Percentiles rank a stretch among this genome's conserved stretches.
These are phyloP conservation scores for Dasypolia templi DNA, from an alignment of 2,888 invertebrate species.

Conservation along the genomic window DNA sequence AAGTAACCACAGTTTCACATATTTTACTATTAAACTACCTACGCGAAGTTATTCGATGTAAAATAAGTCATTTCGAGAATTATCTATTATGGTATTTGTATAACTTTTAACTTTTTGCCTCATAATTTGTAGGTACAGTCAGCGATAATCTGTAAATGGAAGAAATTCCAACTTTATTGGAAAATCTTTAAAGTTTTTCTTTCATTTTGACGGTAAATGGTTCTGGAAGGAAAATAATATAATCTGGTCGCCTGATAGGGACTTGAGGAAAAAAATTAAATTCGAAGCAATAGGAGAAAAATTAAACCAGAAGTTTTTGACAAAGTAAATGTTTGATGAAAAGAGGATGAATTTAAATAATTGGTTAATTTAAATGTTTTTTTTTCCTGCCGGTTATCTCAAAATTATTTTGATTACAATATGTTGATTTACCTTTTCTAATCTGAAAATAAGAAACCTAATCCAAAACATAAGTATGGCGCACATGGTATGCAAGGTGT, in stretches of 20 bases:
- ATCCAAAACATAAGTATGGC: too few species aligned
- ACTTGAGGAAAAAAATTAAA: conserved; percentile 5
- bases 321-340: background rate
- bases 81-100: conserved; percentile 32
- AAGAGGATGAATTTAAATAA: background rate
- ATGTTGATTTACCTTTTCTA: background rate
- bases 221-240: background rate
- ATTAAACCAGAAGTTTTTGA: background rate
- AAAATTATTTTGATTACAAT: background rate
- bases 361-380: conserved; percentile 1
- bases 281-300: background rate
- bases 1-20: conserved; percentile 41
- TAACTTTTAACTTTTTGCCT: conserved; percentile 13
- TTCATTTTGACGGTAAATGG: conserved; percentile 9
- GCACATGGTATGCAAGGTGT: too few species aligned
- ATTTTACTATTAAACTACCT: conserved; percentile 50
- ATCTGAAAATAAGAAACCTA: too few species aligned
- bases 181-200: conserved; percentile 15
- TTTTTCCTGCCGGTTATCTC: background rate
- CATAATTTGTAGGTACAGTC: background rate
- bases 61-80: conserved; percentile 37
- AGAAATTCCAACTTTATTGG: conserved; percentile 14
- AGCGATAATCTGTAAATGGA: conserved; percentile 6
- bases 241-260: conserved; percentile 6
- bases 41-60: conserved; percentile 48